Conservation (phyloP, 2,797 vertebrate genomes). For the Acridotheres tristis region DNA sequence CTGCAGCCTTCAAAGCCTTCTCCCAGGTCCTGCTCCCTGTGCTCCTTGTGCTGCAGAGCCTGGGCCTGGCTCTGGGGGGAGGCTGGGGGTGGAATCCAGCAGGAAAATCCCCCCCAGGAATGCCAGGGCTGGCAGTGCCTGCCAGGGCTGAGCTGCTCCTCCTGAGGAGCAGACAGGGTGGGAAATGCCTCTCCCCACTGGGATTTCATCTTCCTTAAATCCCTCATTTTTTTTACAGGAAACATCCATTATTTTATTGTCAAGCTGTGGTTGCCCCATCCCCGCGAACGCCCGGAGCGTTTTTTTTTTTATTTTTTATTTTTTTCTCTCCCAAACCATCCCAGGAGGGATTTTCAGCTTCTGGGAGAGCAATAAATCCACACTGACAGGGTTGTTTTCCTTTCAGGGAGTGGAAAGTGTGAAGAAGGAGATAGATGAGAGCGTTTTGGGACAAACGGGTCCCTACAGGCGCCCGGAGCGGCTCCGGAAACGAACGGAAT, state of each 20-base stretch:
- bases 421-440: conserved; percentile 89
- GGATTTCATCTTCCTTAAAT: not conserved
- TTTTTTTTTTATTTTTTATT: not conserved
- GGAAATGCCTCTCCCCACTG: not conserved
- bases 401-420: conserved; percentile 90
- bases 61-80: too few relatives aligned
- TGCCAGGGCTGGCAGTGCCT: not conserved
- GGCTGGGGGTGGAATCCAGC: too few relatives aligned
- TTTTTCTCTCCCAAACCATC: not conserved
- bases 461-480: conserved; percentile 87
- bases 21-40: conserved; percentile 75
- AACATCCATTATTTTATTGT: accelerated
- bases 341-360: not conserved
- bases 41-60: not conserved
- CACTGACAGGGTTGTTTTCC: not conserved
- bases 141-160: not conserved
- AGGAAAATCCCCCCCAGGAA: not conserved
- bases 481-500: conserved; percentile 91
- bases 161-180: not conserved
- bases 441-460: conserved; percentile 85
- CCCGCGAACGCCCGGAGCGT: not conserved
- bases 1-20: conserved; percentile 90
- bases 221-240: too few relatives aligned
- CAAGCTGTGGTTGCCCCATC: not conserved
- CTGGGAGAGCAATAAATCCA: not conserved